These are phyloP conservation scores for Chrysolina haemoptera DNA, from an alignment of 2,888 invertebrate species.

Conservation along the genomic window DNA sequence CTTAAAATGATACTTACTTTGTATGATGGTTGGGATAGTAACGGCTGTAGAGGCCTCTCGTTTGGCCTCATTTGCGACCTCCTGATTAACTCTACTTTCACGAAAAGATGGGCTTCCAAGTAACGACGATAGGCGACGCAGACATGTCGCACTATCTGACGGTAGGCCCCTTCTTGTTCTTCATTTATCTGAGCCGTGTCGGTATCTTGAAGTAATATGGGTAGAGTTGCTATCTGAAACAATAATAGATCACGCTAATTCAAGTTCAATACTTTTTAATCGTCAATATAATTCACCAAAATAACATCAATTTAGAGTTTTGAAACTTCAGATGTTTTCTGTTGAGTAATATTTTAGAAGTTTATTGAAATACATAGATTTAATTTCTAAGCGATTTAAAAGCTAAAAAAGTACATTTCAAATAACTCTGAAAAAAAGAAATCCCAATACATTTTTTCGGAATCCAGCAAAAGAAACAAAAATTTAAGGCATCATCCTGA, in stretches of 20 bases:
- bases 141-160: slow-evolving; percentile 93
- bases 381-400: no score
- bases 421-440: no score
- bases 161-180: slow-evolving; percentile 90
- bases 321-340: no score
- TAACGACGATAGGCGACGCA: slow-evolving; percentile 92
- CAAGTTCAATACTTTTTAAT: no score
- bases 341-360: no score
- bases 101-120: slow-evolving; percentile 90
- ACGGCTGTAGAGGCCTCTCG: slow-evolving; percentile 63
- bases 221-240: slow-evolving; percentile 84
- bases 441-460: no score
- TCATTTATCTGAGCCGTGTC: slow-evolving; percentile 79
- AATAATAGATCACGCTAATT: not conserved
- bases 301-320: not conserved
- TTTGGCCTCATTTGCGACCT: slow-evolving; percentile 71
- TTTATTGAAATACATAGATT: no score
- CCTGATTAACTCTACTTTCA: slow-evolving; percentile 82
- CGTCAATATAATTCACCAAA: not conserved
- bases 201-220: slow-evolving; percentile 84
- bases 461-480: no score
- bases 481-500: no score
- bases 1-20: slow-evolving; percentile 62
- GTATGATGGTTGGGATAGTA: slow-evolving; percentile 68
- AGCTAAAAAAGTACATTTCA: no score